A percentile compares a stretch with the other conserved stretches of the same genome.
phyloP scores from a whole-genome alignment of 2,113 vertebrate genomes.

The Sus scrofa region DNA sequence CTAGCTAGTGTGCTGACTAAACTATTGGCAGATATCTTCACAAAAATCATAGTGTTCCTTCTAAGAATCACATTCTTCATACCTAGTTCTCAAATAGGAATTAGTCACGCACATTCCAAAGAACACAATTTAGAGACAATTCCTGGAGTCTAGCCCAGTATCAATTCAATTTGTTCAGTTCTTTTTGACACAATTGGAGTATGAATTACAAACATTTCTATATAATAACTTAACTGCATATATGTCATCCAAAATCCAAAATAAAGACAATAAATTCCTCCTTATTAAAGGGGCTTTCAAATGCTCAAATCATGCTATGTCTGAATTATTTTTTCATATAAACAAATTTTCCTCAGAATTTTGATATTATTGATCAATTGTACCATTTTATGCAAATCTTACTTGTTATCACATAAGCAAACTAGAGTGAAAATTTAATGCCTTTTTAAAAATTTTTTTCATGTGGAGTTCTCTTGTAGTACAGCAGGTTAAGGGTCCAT shows the following conservation, averaged over 20 bases:
- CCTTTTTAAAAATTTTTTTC: neutral
- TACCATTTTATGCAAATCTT: neutral
- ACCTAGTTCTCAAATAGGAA: slow-evolving; percentile 12
- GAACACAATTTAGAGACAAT: neutral
- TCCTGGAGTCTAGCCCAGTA: neutral
- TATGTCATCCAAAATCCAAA: neutral
- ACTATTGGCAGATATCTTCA: neutral
- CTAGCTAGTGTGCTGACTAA: neutral
- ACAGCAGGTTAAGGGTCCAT: no score
- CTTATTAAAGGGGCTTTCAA: slow-evolving; percentile 20
- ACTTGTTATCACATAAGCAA: neutral
- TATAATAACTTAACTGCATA: neutral
- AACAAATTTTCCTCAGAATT: neutral
- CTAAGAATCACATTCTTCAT: neutral
- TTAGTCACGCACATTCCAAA: slow-evolving; percentile 19
- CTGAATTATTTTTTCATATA: neutral
- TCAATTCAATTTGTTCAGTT: neutral
- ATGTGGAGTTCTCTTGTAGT: no score
- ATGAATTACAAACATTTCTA: neutral
- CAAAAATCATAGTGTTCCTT: neutral
- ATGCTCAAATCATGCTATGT: neutral
- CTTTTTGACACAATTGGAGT: neutral
- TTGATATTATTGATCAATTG: neutral
- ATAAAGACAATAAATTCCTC: neutral
- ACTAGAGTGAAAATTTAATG: neutral